phyloP scores from a whole-genome alignment of 2,113 vertebrate genomes.

The Tilapia sparmanii region DNA sequence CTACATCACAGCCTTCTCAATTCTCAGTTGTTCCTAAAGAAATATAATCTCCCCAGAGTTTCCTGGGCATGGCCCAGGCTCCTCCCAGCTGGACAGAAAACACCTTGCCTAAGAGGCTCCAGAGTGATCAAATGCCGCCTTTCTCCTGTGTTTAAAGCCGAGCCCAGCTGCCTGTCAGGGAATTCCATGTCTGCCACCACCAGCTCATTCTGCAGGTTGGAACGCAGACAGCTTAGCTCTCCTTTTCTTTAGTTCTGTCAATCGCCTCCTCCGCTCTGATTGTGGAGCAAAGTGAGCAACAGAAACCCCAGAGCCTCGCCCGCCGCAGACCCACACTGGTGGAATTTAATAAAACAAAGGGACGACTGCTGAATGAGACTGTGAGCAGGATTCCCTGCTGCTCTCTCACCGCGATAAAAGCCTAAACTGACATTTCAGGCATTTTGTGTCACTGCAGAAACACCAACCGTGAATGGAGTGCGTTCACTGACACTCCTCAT shows the following conservation, averaged over 20 bases:
- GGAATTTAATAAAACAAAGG: background rate
- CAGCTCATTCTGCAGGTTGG: background rate
- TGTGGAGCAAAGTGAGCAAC: background rate
- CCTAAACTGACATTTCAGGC: background rate
- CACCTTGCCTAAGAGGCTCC: background rate
- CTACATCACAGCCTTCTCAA: background rate
- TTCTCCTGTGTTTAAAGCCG: background rate
- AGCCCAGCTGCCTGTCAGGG: background rate
- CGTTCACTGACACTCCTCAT: slow-evolving; percentile 24
- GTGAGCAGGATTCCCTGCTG: background rate
- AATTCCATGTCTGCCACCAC: background rate
- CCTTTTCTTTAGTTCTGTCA: background rate
- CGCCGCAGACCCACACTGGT: background rate
- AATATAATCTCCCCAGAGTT: background rate
- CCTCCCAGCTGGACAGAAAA: background rate
- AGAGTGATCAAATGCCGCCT: background rate
- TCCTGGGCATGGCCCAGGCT: background rate
- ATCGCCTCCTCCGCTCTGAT: background rate
- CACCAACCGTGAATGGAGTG: background rate
- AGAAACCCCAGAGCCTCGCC: background rate
- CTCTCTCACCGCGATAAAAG: background rate
- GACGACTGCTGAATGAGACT: background rate
- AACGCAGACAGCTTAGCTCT: background rate
- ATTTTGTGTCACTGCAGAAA: background rate
- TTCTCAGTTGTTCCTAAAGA: background rate